Evolutionary conservation across 2,797 vertebrate species (phyloP).

Genomic region (Glossophaga mutica): DNA sequence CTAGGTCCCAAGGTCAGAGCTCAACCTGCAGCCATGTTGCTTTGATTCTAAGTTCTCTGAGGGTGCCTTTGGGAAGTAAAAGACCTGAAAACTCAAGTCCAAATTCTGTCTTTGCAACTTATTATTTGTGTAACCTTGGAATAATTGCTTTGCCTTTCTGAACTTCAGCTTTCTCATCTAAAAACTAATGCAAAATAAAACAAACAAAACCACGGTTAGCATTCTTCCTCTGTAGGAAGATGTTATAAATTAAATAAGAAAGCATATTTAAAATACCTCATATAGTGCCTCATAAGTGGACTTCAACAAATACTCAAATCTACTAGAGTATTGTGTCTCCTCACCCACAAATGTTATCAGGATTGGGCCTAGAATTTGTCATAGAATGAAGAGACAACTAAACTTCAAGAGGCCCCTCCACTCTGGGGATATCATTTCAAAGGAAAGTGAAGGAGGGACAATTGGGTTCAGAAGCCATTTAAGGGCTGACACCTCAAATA

Average conservation of each 20-base stretch:
- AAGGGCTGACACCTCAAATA: background rate
- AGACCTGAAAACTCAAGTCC: background rate
- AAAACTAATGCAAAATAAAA: background rate
- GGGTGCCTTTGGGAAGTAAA: background rate
- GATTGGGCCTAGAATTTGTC: background rate
- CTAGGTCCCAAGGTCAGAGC: background rate
- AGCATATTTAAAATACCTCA: background rate
- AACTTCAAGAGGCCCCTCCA: background rate
- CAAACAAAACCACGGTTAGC: background rate
- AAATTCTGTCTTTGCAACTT: background rate
- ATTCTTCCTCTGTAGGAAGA: background rate
- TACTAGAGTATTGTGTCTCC: background rate
- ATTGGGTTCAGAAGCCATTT: background rate
- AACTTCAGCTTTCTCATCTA: conserved; percentile 1
- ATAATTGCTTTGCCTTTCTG: background rate
- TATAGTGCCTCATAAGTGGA: background rate
- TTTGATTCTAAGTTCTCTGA: background rate
- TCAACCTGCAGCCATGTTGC: background rate
- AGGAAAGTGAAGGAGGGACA: background rate
- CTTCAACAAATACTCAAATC: background rate
- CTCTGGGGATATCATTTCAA: background rate
- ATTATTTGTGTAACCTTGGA: background rate
- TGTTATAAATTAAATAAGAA: background rate
- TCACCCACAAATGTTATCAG: background rate
- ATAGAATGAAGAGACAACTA: background rate